Evolutionary conservation across 2,797 vertebrate species (phyloP).

Genomic region (Semaprochilodus insignis): DNA sequence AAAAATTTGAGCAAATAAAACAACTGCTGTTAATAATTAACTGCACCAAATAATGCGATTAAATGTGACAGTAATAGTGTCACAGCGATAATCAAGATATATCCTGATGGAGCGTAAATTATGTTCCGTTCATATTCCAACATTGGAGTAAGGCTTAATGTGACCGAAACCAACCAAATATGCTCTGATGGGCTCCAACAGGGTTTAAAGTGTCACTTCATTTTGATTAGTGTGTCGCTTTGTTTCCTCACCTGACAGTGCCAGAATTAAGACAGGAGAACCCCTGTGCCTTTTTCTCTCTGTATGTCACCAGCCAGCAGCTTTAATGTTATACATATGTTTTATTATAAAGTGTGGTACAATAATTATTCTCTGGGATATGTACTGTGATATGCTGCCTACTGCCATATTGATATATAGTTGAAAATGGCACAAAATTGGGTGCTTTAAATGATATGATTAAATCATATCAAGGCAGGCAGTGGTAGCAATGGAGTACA

Average conservation of each 20-base stretch:
- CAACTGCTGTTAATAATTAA: too few species aligned
- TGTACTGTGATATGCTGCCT: not conserved
- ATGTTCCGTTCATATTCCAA: too few species aligned
- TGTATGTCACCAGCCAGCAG: not conserved
- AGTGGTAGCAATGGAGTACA: not conserved
- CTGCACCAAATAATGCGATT: too few species aligned
- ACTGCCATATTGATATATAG: not conserved
- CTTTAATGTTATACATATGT: not conserved
- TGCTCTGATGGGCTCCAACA: not conserved
- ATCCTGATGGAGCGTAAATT: too few species aligned
- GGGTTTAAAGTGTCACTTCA: not conserved
- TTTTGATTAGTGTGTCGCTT: not conserved
- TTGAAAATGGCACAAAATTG: not conserved
- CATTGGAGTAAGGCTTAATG: too few species aligned
- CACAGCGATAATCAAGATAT: too few species aligned
- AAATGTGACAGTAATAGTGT: too few species aligned
- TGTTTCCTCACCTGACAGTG: not conserved
- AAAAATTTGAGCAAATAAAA: too few species aligned
- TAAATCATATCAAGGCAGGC: not conserved
- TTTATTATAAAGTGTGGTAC: not conserved
- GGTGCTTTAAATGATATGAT: not conserved
- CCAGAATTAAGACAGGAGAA: not conserved
- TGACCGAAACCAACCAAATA: not conserved
- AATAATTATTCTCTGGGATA: not conserved
- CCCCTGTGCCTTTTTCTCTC: not conserved